Evolutionary conservation across 2,888 invertebrate species (phyloP).

Genomic region (Ormia ochracea): DNA sequence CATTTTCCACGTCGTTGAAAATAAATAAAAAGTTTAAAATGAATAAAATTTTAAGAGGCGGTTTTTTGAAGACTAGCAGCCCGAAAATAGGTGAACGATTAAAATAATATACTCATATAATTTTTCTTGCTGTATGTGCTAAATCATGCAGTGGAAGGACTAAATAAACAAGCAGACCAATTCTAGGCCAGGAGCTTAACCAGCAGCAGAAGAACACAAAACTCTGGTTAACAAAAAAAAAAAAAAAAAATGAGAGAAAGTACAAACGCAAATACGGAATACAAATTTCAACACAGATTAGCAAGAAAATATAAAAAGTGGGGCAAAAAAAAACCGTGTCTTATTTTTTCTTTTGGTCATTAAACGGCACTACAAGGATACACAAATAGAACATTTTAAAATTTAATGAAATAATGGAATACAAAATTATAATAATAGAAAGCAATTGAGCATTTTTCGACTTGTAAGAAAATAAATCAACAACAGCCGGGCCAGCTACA

Average conservation of each 20-base stretch:
- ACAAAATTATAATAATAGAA: too few species aligned
- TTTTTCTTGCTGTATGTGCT: background rate
- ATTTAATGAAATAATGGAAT: conserved; percentile 6
- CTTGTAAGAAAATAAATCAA: too few species aligned
- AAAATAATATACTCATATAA: conserved; percentile 68
- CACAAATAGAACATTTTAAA: background rate
- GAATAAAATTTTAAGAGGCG: conserved; percentile 15
- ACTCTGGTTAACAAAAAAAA: background rate
- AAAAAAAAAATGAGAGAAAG: too few species aligned
- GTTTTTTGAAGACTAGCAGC: conserved; percentile 47
- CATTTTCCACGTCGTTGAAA: conserved; percentile 63
- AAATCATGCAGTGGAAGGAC: conserved; percentile 35
- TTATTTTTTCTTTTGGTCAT: conserved; percentile 3
- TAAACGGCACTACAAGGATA: background rate
- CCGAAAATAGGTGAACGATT: conserved; percentile 69
- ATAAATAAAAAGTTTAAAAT: too few species aligned
- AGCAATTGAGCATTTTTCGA: too few species aligned
- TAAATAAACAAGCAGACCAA: conserved; percentile 21
- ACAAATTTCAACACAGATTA: background rate
- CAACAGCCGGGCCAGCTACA: too few species aligned
- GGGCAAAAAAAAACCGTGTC: background rate
- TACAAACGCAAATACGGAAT: background rate
- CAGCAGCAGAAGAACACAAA: conserved; percentile 27
- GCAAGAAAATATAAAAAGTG: background rate
- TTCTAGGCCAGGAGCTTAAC: conserved; percentile 53